Evolutionary conservation across 1,140 invertebrate genomes (phyloP).

Genomic region (Papilio helenus): DNA sequence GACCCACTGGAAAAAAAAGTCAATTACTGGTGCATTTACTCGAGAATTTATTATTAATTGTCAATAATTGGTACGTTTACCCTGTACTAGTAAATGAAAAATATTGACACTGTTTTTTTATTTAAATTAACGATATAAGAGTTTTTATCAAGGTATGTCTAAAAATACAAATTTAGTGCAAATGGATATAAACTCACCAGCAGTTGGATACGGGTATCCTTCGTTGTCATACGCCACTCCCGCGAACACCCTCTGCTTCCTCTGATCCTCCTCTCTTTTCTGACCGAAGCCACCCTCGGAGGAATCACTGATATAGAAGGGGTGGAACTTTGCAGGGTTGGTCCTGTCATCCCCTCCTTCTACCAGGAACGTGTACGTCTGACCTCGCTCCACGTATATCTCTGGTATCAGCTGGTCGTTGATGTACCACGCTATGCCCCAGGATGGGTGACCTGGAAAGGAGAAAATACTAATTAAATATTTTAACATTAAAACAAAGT

Average conservation of each 20-base stretch:
- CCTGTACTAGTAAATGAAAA: neutral
- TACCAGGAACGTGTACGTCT: conserved; percentile 94
- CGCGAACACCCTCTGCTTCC: conserved; percentile 89
- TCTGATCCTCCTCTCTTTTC: conserved; percentile 87
- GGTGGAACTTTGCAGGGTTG: conserved; percentile 92
- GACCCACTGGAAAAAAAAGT: conserved; percentile 55
- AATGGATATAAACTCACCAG: conserved; percentile 79
- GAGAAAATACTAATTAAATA: neutral
- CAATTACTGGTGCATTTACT: neutral
- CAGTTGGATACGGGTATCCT: conserved; percentile 90
- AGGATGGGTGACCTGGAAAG: conserved; percentile 87
- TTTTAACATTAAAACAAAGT: neutral
- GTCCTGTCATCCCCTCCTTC: conserved; percentile 90
- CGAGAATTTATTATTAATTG: neutral
- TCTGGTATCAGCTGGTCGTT: conserved; percentile 96
- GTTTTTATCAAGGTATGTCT: too few species aligned
- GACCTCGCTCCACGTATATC: conserved; percentile 93
- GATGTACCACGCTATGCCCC: conserved; percentile 97
- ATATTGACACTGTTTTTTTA: too few species aligned
- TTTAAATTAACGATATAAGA: too few species aligned
- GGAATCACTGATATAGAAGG: conserved; percentile 96
- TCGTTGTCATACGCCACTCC: conserved; percentile 90
- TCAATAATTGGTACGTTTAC: neutral
- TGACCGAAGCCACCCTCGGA: conserved; percentile 92
- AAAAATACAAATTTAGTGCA: too few species aligned